A percentile compares a stretch with the other conserved stretches of the same genome.
Evolutionary conservation across 1,140 invertebrate genomes (phyloP).

Genomic region (Macrotrachela quadricornifera): DNA sequence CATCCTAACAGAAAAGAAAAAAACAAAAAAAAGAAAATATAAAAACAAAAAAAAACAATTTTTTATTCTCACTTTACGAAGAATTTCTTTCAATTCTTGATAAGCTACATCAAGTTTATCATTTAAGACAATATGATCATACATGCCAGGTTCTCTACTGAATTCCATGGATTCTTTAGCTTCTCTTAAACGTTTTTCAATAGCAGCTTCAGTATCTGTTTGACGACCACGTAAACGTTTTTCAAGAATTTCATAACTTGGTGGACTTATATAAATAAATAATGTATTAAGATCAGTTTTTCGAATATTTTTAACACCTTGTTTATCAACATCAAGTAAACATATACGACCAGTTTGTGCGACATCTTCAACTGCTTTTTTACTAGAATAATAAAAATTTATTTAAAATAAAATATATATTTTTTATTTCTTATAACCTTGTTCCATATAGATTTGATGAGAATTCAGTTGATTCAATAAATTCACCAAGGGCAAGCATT

Average conservation of each 20-base stretch:
- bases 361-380: conserved; percentile 60
- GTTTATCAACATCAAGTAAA: conserved; percentile 80
- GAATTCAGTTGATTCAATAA: conserved; percentile 74
- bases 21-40: too few species aligned
- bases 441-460: conserved; percentile 90
- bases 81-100: conserved; percentile 39
- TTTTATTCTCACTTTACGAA: conserved; percentile 1
- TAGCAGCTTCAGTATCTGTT: conserved; percentile 68
- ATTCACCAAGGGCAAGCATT: conserved; percentile 54
- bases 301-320: conserved; percentile 81
- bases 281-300: conserved; percentile 55
- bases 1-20: too few species aligned
- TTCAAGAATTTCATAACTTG: conserved; percentile 35
- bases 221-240: conserved; percentile 49
- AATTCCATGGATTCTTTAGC: conserved; percentile 60
- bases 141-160: conserved; percentile 55
- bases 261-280: conserved; percentile 78
- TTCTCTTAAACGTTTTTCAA: conserved; percentile 47
- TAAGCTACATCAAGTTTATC: conserved; percentile 73
- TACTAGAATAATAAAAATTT: conserved; percentile 37
- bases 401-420: neutral
- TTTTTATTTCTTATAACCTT: conserved; percentile 37
- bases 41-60: too few species aligned
- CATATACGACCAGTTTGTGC: conserved; percentile 58
- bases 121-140: conserved; percentile 74